Conservation (phyloP, 2,888 invertebrate species). For the Cosmia trapezina region DNA sequence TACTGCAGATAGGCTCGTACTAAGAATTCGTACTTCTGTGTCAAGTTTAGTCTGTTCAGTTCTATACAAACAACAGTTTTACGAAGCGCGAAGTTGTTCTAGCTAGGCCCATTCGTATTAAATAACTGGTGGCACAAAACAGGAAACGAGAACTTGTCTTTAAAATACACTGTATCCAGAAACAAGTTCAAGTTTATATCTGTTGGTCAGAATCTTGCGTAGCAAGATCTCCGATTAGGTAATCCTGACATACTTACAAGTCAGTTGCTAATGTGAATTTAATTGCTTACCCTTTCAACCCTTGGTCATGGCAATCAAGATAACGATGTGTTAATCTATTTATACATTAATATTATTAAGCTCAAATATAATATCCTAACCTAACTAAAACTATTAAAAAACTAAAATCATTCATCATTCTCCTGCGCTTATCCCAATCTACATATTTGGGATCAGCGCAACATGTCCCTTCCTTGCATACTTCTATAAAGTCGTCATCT, state of each 20-base stretch:
- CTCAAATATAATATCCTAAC: too few relatives aligned
- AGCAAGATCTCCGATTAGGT: constrained; percentile 14
- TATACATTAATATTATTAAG: neutral
- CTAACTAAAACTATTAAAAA: too few relatives aligned
- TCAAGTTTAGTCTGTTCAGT: neutral
- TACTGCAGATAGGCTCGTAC: neutral
- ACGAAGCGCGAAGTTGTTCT: neutral
- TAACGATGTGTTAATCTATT: constrained; percentile 25
- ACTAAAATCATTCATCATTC: too few relatives aligned
- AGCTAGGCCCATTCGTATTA: neutral
- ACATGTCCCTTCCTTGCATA: too few relatives aligned
- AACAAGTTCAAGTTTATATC: constrained; percentile 14
- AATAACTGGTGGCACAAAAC: constrained; percentile 19
- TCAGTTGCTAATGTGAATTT: constrained; percentile 47
- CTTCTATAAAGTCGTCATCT: too few relatives aligned
- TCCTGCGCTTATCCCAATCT: too few relatives aligned
- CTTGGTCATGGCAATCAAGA: constrained; percentile 31
- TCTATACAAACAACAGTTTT: neutral
- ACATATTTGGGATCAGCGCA: too few relatives aligned
- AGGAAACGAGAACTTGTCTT: constrained; percentile 27
- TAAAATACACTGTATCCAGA: constrained; percentile 22
- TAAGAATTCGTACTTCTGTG: neutral
- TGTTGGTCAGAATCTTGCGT: neutral
- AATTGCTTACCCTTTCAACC: constrained; percentile 47
- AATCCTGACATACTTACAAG: constrained; percentile 19